Evolutionary conservation across 2,797 vertebrate genomes (phyloP).

Genomic region (Adrianichthys oophorus): DNA sequence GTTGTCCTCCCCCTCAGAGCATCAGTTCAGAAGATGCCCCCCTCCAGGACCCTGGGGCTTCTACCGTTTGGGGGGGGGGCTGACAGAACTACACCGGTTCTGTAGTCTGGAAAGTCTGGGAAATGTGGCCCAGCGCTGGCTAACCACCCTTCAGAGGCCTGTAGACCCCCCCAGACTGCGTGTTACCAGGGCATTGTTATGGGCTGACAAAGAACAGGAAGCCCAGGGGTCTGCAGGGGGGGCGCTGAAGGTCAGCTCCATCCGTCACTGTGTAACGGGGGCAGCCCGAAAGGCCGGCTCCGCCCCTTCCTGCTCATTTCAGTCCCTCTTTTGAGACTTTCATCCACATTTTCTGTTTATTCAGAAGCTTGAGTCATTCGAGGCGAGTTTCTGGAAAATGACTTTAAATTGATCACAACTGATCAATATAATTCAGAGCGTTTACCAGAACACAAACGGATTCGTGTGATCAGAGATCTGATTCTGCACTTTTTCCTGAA

Average conservation of each 20-base stretch:
- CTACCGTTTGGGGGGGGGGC: conserved; percentile 63
- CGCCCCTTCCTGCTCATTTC: conserved; percentile 3
- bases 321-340: background rate
- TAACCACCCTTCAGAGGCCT: conserved; percentile 36
- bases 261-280: conserved; percentile 72
- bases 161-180: conserved; percentile 66
- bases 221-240: conserved; percentile 63
- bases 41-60: conserved; percentile 70
- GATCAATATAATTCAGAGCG: too few relatives aligned
- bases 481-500: background rate
- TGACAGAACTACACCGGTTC: conserved; percentile 67
- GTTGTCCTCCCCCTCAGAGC: too few relatives aligned
- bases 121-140: conserved; percentile 1
- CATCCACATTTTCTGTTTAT: too few relatives aligned
- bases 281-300: conserved; percentile 44
- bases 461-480: background rate
- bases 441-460: too few relatives aligned
- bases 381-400: too few relatives aligned
- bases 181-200: conserved; percentile 69
- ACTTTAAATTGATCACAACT: too few relatives aligned
- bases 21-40: conserved; percentile 56
- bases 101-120: conserved; percentile 55
- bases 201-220: conserved; percentile 80
- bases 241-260: conserved; percentile 73
- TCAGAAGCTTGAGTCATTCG: too few relatives aligned